Percentiles rank a stretch among this genome's conserved stretches.
Evolutionary conservation across 2,888 invertebrate species (phyloP).

Genomic region (Mythimna albipuncta): DNA sequence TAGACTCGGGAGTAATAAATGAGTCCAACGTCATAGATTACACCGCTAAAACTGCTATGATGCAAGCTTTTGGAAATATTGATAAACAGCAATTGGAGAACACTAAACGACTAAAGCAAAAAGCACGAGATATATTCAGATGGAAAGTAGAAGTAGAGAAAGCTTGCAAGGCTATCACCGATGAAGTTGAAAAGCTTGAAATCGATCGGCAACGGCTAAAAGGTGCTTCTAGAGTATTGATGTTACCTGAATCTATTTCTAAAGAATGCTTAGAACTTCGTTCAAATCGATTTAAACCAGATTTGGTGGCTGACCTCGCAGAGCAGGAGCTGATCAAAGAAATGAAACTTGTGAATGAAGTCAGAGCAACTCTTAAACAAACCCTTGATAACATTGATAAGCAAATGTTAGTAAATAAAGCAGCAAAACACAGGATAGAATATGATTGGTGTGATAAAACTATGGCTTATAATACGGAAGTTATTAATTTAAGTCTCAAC

Average conservation of each 20-base stretch:
- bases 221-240: conserved; percentile 92
- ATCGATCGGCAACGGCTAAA: conserved; percentile 93
- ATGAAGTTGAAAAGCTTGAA: conserved; percentile 93
- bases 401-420: conserved; percentile 94
- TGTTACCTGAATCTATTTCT: conserved; percentile 94
- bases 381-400: conserved; percentile 92
- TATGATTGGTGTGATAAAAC: conserved; percentile 98
- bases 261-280: conserved; percentile 94
- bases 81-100: conserved; percentile 93
- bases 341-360: conserved; percentile 93
- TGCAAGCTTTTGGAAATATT: conserved; percentile 92
- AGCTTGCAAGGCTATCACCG: conserved; percentile 92
- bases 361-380: conserved; percentile 91
- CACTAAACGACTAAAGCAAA: conserved; percentile 91
- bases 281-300: conserved; percentile 93
- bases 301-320: conserved; percentile 94
- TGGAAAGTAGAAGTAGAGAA: conserved; percentile 95
- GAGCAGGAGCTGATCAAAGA: conserved; percentile 95
- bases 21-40: conserved; percentile 91
- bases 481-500: conserved; percentile 92
- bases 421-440: conserved; percentile 95
- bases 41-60: conserved; percentile 92
- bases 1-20: conserved; percentile 88
- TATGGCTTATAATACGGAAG: conserved; percentile 94
- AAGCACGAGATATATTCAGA: conserved; percentile 93